A percentile compares a stretch with the other conserved stretches of the same genome.
Evolutionary conservation across 2,797 vertebrate species (phyloP).

Genomic region (Molothrus aeneus): DNA sequence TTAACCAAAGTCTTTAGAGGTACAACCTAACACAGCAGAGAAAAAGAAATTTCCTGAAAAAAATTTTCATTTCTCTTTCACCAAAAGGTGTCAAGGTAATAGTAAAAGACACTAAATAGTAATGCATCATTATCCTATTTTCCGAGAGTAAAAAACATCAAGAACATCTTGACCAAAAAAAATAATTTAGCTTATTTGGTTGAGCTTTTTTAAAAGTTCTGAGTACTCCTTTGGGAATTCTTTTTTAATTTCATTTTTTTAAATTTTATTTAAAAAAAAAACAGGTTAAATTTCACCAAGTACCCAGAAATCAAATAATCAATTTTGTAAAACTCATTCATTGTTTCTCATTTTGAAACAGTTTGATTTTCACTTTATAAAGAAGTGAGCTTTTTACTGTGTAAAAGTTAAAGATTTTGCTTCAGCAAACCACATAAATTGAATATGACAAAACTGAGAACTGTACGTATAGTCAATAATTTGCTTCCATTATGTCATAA

Average conservation of each 20-base stretch:
- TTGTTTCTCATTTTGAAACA: background rate
- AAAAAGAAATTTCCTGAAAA: background rate
- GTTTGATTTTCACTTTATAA: background rate
- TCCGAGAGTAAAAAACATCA: background rate
- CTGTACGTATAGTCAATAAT: background rate
- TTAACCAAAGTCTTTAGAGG: background rate
- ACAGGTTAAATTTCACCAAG: background rate
- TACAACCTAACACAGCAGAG: background rate
- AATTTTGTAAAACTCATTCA: background rate
- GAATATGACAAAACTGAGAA: background rate
- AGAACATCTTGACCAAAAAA: background rate
- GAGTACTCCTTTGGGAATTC: background rate
- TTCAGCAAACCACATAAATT: background rate
- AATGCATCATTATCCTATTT: background rate
- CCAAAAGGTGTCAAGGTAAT: background rate
- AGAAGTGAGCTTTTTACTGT: background rate
- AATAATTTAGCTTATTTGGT: background rate
- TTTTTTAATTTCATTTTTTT: background rate
- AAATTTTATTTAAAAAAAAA: background rate
- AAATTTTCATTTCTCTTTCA: background rate
- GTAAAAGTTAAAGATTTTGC: background rate
- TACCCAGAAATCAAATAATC: background rate
- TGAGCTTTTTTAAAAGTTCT: background rate
- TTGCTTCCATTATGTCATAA: slow-evolving; percentile 23
- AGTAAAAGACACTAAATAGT: background rate